phyloP scores from a whole-genome alignment of 2,113 vertebrate species.

The Meriones unguiculatus region DNA sequence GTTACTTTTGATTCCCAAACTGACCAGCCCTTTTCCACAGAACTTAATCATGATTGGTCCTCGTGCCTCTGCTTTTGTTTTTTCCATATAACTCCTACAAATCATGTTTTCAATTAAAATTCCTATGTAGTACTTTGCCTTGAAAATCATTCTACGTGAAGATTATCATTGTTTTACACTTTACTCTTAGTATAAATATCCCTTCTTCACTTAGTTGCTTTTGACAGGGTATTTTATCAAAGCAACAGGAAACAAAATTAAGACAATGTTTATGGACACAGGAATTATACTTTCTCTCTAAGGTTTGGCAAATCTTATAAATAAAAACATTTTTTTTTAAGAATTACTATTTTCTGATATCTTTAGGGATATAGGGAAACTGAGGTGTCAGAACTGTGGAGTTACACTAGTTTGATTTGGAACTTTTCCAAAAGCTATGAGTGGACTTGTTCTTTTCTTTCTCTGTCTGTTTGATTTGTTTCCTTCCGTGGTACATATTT shows the following conservation, averaged over 20 bases:
- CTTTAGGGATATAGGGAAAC: not conserved
- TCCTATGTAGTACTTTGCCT: not conserved
- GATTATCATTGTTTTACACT: not conserved
- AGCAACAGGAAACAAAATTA: not conserved
- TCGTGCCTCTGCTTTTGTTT: not conserved
- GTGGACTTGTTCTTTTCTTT: not conserved
- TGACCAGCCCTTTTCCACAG: not conserved
- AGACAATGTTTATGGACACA: not conserved
- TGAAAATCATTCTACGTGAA: not conserved
- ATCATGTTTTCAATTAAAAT: constrained; percentile 50
- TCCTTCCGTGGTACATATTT: not conserved
- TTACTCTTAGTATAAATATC: not conserved
- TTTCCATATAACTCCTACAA: constrained; percentile 3
- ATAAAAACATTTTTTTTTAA: not conserved
- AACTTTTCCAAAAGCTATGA: not conserved
- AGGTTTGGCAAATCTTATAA: not conserved
- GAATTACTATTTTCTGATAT: not conserved
- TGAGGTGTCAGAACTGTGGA: not conserved
- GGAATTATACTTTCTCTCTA: not conserved
- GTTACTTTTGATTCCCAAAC: not conserved
- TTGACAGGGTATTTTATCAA: not conserved
- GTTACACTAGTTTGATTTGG: not conserved
- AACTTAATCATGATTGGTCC: not conserved
- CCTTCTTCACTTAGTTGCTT: not conserved
- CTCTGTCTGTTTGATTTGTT: not conserved